A percentile compares a stretch with the other conserved stretches of the same genome.
phyloP scores from a whole-genome alignment of 1,140 invertebrate genomes.

The Aplysia californica region DNA sequence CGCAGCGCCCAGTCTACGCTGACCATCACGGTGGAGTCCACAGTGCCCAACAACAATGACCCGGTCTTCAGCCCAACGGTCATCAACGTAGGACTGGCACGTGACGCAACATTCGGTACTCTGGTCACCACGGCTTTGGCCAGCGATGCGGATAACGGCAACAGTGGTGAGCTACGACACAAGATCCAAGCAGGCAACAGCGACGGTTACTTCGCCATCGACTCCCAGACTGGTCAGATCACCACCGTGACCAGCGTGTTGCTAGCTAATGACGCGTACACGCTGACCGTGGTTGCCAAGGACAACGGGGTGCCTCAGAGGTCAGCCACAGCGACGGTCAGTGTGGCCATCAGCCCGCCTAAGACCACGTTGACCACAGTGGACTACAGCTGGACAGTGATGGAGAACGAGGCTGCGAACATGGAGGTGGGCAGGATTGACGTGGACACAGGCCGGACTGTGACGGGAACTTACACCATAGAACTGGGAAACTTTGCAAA shows the following conservation, averaged over 20 bases:
- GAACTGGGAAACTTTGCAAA: neutral
- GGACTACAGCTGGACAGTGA: neutral
- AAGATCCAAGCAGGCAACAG: neutral
- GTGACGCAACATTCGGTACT: neutral
- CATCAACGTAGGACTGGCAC: neutral
- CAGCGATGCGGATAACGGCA: neutral
- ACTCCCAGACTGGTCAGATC: neutral
- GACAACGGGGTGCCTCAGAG: conserved; percentile 1
- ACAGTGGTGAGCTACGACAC: neutral
- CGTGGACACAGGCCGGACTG: neutral
- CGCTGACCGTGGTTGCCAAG: neutral
- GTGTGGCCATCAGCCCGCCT: neutral
- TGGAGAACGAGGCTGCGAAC: neutral
- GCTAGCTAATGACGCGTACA: neutral
- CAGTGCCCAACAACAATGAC: neutral
- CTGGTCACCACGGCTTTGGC: neutral
- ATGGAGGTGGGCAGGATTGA: neutral
- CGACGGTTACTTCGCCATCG: conserved; percentile 1
- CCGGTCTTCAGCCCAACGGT: neutral
- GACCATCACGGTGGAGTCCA: neutral
- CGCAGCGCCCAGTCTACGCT: neutral
- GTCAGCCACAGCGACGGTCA: neutral
- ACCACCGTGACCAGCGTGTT: neutral
- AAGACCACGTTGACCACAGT: neutral
- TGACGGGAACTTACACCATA: neutral